Conservation (phyloP, 2,797 vertebrate genomes). For the Gorsachius magnificus region DNA sequence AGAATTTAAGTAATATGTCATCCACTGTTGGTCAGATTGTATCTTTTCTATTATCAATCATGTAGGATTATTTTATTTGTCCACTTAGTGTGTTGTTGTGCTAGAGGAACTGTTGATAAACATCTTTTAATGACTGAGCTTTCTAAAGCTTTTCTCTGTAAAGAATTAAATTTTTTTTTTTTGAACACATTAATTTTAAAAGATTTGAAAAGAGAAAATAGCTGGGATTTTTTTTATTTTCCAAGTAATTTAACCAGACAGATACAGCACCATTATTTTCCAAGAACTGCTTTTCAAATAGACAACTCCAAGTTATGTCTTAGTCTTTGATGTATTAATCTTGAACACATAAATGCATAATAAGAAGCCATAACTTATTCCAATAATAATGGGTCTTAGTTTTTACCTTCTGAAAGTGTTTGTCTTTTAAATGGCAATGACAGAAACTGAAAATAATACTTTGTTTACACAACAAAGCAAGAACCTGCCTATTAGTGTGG, state of each 20-base stretch:
- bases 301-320: neutral
- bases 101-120: neutral
- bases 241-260: neutral
- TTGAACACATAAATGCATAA: neutral
- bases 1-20: neutral
- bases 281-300: neutral
- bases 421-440: neutral
- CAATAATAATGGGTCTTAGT: neutral
- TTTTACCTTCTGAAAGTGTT: neutral
- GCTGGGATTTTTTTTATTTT: neutral
- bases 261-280: neutral
- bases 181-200: neutral
- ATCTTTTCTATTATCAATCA: neutral
- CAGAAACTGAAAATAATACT: neutral
- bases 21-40: neutral
- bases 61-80: neutral
- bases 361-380: neutral
- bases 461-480: rapidly evolving
- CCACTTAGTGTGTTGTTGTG: neutral
- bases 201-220: neutral
- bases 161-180: too few relatives aligned
- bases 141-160: neutral
- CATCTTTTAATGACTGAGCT: neutral
- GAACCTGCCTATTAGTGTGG: neutral
- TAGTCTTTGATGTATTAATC: neutral